Base-by-base conservation (phyloP, 2,888 invertebrate genomes). In the Amiota minor region DNA sequence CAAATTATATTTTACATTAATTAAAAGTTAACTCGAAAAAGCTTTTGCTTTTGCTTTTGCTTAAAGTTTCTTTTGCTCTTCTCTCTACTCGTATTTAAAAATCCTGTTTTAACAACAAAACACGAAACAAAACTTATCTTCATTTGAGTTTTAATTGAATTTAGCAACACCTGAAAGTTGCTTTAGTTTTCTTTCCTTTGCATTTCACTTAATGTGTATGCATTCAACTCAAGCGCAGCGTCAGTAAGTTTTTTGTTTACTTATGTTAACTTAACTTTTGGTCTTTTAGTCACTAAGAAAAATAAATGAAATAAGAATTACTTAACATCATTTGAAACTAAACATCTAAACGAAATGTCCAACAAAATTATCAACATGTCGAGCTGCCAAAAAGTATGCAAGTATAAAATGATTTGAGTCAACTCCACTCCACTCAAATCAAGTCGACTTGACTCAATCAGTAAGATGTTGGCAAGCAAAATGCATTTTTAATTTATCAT, bases 91-190 rank as follows among this genome's bases (percentile, higher is more conserved):
- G 0, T 6, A 6, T 35, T 35, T 35, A 35, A 35, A 35, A 4
- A 35, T 35, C 35, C 35, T 35, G 35, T 10, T 18, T 16, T 10
- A 56, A 16, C 14, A 16, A 16, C 18, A 18, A 59, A 59, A 59
- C 59, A 59, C n/a, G 35, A 35, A 35, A 59, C 59, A 65, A 74
- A 81, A 81, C 78, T 81, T 79, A 76, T 74, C 68, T 81, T 78
- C 80, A 80, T 81, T 79, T 80, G 77, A 82, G 76, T 80, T 82
- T 83, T 82, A 81, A 83, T 82, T 83, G 72, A 79, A 83, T 83
- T 81, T 77, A 75, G 70, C 75, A 71, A 74, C 74, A 80, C 81
- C 82, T 81, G 80, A 72, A 81, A 81, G 75, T 79, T 75, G 64
- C 74, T 76, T 64, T 16, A 70, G 74, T 59, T 62, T 61, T 9